These are phyloP conservation scores for Sebastes oblongus DNA, from an alignment of 2,797 vertebrate genomes.

Conservation along the genomic window DNA sequence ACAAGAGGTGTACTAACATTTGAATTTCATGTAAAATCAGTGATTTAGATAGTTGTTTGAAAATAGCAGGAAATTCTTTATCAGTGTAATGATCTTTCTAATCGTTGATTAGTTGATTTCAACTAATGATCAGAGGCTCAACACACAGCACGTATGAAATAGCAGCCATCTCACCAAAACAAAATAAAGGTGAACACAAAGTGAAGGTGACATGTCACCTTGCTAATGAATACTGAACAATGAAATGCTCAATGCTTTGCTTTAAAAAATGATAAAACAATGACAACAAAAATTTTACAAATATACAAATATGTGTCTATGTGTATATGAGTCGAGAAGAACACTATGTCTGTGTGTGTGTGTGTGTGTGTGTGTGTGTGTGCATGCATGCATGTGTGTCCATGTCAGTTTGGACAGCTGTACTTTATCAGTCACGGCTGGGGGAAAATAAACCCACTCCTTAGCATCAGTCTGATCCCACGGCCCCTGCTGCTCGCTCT, in stretches of 20 bases:
- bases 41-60: not conserved
- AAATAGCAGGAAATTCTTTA: not conserved
- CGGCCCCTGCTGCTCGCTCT: conserved; percentile 52
- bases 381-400: conserved; percentile 22
- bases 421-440: conserved; percentile 77
- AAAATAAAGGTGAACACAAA: not conserved
- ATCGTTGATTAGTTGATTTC: not conserved
- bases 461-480: conserved; percentile 72
- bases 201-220: not conserved
- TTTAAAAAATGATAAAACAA: not conserved
- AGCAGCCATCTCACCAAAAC: not conserved
- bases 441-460: conserved; percentile 73
- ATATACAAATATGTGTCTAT: not conserved
- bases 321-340: not conserved
- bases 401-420: conserved; percentile 78
- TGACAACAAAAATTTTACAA: not conserved
- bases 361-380: not conserved
- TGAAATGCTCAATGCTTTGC: not conserved
- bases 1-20: not conserved
- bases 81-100: not conserved
- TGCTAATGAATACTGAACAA: not conserved
- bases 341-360: not conserved
- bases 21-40: not conserved
- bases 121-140: not conserved
- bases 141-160: not conserved